Conservation (phyloP, 1,140 invertebrate species). For the Diorhabda carinulata region DNA sequence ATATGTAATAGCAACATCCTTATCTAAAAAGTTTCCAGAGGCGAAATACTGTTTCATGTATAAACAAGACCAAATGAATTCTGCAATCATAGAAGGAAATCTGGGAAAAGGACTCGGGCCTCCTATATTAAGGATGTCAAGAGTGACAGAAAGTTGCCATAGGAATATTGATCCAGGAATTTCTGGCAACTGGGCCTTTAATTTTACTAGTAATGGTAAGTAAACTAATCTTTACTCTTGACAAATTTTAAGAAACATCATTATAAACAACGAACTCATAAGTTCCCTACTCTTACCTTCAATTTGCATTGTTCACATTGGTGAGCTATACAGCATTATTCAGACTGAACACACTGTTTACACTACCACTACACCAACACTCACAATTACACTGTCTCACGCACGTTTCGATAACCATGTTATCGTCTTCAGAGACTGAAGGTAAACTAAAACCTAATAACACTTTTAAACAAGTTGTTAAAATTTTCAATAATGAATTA, state of each 20-base stretch:
- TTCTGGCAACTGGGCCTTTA: constrained; percentile 52
- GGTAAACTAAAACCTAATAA: too few species aligned
- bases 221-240: neutral
- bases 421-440: too few species aligned
- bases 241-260: too few species aligned
- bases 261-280: too few species aligned
- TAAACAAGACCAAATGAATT: constrained; percentile 37
- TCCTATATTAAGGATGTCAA: constrained; percentile 46
- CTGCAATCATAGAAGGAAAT: constrained; percentile 31
- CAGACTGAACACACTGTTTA: too few species aligned
- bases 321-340: too few species aligned
- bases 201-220: constrained; percentile 59
- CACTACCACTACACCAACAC: too few species aligned
- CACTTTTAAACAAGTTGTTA: too few species aligned
- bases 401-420: too few species aligned
- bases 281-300: too few species aligned
- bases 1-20: constrained; percentile 59
- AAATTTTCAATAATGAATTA: too few species aligned
- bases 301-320: neutral
- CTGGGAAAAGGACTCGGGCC: constrained; percentile 38
- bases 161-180: constrained; percentile 48
- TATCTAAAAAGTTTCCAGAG: constrained; percentile 46
- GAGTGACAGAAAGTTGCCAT: constrained; percentile 50
- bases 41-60: constrained; percentile 55
- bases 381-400: too few species aligned